Evolutionary conservation across 2,888 invertebrate species (phyloP), one percentile per base, ranked within the genome.

Genomic region (Athalia cordata): DNA sequence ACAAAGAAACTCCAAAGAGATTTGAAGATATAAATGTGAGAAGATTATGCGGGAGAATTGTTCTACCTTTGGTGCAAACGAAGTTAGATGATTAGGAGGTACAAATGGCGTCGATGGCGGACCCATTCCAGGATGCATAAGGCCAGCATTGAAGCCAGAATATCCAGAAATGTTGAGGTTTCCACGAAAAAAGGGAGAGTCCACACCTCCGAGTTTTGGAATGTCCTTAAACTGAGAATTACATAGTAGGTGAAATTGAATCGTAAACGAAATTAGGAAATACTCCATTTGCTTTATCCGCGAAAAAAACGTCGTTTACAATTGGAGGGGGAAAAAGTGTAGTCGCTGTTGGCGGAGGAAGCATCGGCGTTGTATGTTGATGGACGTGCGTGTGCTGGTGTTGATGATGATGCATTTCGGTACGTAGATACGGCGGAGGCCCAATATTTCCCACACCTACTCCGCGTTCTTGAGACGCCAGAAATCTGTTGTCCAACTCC

Each of bases 341-440:
- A 3, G 90, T 84, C 70, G 92, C 91, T 78, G 93, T 90, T 43
- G 93, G 92, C 43, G 93, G 93, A 74, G 94, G 93, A 80, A 93
- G 88, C 79, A 94, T 91, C 78, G 94, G 93, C 78, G 95, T 93
- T 83, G 95, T 95, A 90, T 96, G 96, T 88, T 96, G 96, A 92
- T 97, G 97, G 86, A 97, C 95, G 91, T 97, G 96, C 77, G 96
- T 96, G 90, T 97, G 97, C 89, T 97, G 97, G 91, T 97, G 97
- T 90, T 96, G 97, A 92, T 97, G 97, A 92, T 97, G 97, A 91
- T 97, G 97, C 93, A 97, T 95, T 92, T 96, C 97, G 74, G 96
- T 96, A 86, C 96, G 93, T 87, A 95, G 92, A 84, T 91, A 92
- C 85, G 94, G 94, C 75, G 94, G 92, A 80, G 93, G 91, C 78